Evolutionary conservation across 2,797 vertebrate genomes (phyloP), one percentile per base, ranked within the genome.

Genomic region (Melanotaenia pygmaea): DNA sequence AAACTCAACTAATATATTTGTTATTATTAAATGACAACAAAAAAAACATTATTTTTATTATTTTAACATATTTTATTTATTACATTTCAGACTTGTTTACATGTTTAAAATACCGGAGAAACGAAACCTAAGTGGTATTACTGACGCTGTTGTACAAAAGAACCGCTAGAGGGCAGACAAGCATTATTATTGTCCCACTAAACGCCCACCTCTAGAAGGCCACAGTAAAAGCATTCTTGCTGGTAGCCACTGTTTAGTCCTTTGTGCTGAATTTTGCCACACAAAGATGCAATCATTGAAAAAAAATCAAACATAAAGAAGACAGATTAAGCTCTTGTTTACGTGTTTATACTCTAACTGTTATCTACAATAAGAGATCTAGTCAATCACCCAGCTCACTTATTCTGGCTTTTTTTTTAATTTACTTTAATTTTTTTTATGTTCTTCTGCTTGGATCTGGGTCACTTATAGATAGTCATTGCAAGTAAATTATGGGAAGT

Each of bases 121-220:
- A 24, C 28, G 22, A 82, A 79, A 77, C 50, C 24, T 30, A 5
- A 12, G 11, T 1, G 2, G 14, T 58, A 37, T 11, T 4, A 10
- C 10, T 18, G 0, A 1, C 13, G 10, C 1, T 24, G 13, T 34
- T 64, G 5, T 11, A 40, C 4, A 0, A 59, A 80, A 24, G 13
- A 5, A 13, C 68, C 88, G 81, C 72, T 64, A 84, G 88, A 74
- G 59, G 80, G 79, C 66, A 72, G 67, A 51, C 79, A 58, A 66
- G 14, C 2, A 56, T 40, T 43, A 28, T 30, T 34, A 8, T 59
- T 47, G 5, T 53, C 11, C 8, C 20, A 18, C 5, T 12, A 0
- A 9, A 10, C 9, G 14, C 7, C 1, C 5, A 47, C 28, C 24
- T 38, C 16, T 12, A 18, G 59, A 56, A 16, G 5, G 14, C 24